Evolutionary conservation across 2,113 vertebrate species (phyloP).

Genomic region (Oenanthe melanoleuca): DNA sequence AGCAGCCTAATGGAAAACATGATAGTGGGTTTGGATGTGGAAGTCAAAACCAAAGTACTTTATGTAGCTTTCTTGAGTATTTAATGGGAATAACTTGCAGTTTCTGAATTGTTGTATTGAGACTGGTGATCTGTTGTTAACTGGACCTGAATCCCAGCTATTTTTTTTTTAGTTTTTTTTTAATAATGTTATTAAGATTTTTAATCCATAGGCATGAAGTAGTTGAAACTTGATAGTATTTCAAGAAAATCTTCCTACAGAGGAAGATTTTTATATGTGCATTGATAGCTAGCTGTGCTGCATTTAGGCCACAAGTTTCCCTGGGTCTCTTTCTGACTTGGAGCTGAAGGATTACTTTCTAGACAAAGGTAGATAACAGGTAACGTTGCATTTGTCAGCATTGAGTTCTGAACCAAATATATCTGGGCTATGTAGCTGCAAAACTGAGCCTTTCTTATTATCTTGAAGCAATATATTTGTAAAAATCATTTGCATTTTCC

Average conservation of each 20-base stretch:
- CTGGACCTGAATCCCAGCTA: background rate
- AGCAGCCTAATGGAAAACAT: background rate
- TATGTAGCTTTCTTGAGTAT: background rate
- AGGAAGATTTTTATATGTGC: background rate
- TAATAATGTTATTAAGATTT: background rate
- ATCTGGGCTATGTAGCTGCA: background rate
- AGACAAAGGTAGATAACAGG: background rate
- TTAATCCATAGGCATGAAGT: background rate
- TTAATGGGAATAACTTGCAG: background rate
- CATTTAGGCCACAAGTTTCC: background rate
- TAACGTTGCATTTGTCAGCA: background rate
- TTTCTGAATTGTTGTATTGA: background rate
- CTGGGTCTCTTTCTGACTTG: background rate
- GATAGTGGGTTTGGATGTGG: background rate
- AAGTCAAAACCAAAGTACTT: background rate
- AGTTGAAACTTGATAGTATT: background rate
- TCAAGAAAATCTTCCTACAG: background rate
- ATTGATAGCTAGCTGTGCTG: background rate
- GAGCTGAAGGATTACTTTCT: background rate
- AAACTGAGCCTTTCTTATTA: background rate
- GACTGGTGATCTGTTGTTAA: background rate
- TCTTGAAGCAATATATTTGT: background rate
- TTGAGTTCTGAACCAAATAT: background rate
- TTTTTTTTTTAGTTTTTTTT: background rate
- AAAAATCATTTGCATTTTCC: background rate